These are phyloP conservation scores for Synanceia verrucosa DNA, from an alignment of 2,797 vertebrate genomes.

Conservation along the genomic window DNA sequence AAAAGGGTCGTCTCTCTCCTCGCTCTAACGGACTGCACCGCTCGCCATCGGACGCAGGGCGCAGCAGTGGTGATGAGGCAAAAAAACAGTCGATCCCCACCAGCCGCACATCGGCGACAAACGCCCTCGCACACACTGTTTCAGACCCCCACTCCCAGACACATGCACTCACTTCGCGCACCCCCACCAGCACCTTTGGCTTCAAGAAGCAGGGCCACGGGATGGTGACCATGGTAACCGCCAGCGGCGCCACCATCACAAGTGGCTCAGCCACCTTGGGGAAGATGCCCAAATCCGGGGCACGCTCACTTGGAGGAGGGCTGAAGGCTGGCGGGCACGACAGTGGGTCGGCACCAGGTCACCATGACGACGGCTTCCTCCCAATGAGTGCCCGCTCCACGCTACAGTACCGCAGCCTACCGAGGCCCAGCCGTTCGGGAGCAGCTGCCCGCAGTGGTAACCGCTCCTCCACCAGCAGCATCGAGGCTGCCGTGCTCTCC, in stretches of 20 bases:
- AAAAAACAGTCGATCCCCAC: constrained; percentile 82
- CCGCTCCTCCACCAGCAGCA: constrained; percentile 97
- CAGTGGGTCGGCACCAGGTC: constrained; percentile 79
- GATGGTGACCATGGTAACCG: constrained; percentile 90
- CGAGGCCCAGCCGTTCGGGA: constrained; percentile 92
- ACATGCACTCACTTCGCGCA: constrained; percentile 57
- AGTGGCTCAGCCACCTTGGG: constrained; percentile 96
- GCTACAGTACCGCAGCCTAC: constrained; percentile 96
- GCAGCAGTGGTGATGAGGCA: constrained; percentile 92
- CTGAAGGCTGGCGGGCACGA: constrained; percentile 80
- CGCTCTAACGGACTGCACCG: constrained; percentile 89
- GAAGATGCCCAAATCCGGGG: constrained; percentile 94
- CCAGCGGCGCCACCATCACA: constrained; percentile 93
- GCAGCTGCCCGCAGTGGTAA: constrained; percentile 89
- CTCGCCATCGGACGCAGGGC: constrained; percentile 92
- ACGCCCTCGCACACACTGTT: constrained; percentile 50
- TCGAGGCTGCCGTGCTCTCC: constrained; percentile 90
- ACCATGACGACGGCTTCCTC: constrained; percentile 93
- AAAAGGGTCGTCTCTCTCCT: constrained; percentile 92
- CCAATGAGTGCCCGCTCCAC: constrained; percentile 90
- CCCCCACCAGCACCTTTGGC: constrained; percentile 80
- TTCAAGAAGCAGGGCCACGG: constrained; percentile 86
- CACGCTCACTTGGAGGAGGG: constrained; percentile 78
- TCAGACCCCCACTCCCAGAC: constrained; percentile 66
- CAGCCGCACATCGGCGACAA: constrained; percentile 36